Evolutionary conservation across 2,888 invertebrate genomes (phyloP), one percentile per base, ranked within the genome.

Genomic region (Cinara cedri): DNA sequence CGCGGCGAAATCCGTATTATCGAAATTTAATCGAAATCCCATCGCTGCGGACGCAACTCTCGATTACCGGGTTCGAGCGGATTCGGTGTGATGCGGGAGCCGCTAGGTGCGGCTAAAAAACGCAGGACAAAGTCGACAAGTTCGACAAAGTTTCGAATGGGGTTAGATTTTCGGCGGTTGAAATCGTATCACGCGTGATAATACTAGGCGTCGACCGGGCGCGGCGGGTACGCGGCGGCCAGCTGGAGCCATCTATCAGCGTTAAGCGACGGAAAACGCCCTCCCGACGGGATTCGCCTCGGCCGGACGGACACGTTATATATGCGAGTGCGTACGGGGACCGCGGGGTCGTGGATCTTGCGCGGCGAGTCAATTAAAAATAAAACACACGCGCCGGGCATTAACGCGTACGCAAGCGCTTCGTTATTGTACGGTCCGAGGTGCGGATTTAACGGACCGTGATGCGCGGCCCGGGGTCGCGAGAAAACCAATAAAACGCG

Each of bases 401-500:
- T 6, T 34, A n/a, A n/a, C n/a, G n/a, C n/a, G 34, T 34, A 34
- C 34, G 6, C n/a, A n/a, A n/a, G n/a, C n/a, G n/a, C n/a, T n/a
- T n/a, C 34, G 34, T 34, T 34, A 4, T 34, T 34, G 6, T 34
- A 34, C n/a, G n/a, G 34, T 34, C 34, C 72, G 62, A 62, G 62
- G 72, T 34, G 34, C n/a, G 55, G 76, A 76, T 42, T 68, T 68
- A 76, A 76, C 76, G 68, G 68, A 68, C 76, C 19, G 70, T 55
- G 72, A 34, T 60, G 19, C 49, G 42, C 16, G 16, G 42, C 19
- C 6, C 44, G 49, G 9, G 21, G 51, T 14, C 46, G 76, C 26
- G 24, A 34, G 34, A 51, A 70, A 78, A 78, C 78, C 78, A 70
- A 78, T 78, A 70, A 78, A 78, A 70, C 78, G 57, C 8, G 70